phyloP scores from a whole-genome alignment of 1,140 invertebrate species.

The Bombyx mandarina region DNA sequence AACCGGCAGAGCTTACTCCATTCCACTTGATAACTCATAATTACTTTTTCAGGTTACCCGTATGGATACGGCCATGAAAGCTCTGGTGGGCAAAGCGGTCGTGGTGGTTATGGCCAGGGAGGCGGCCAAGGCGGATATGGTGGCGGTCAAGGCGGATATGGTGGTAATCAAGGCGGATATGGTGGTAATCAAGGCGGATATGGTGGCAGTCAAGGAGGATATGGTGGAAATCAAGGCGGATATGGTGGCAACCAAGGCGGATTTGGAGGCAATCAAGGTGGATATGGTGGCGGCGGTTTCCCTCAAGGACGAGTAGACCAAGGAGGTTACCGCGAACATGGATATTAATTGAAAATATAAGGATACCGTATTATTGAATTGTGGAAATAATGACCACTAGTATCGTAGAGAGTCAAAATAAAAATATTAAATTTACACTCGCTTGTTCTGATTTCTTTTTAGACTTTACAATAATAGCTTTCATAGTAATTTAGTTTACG shows the following conservation, averaged over 20 bases:
- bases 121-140: background rate
- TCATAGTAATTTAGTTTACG: too few relatives aligned
- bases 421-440: too few relatives aligned
- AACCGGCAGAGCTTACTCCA: too few relatives aligned
- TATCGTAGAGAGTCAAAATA: too few relatives aligned
- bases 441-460: too few relatives aligned
- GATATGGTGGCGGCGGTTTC: background rate
- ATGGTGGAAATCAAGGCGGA: background rate
- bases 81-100: slow-evolving; percentile 4
- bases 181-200: slow-evolving; percentile 2
- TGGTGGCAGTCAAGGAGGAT: slow-evolving; percentile 5
- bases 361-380: background rate
- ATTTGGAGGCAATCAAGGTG: background rate
- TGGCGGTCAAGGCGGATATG: slow-evolving; percentile 2
- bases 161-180: slow-evolving; percentile 3
- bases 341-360: slow-evolving; percentile 8
- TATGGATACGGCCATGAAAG: slow-evolving; percentile 3
- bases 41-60: slow-evolving; percentile 3
- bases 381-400: too few relatives aligned
- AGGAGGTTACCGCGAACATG: slow-evolving; percentile 12
- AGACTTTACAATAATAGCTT: too few relatives aligned
- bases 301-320: background rate
- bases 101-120: slow-evolving; percentile 3
- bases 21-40: background rate
- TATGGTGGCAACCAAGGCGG: slow-evolving; percentile 1